Conservation (phyloP, 2,888 invertebrate species). For the Allophyes oxyacanthae region DNA sequence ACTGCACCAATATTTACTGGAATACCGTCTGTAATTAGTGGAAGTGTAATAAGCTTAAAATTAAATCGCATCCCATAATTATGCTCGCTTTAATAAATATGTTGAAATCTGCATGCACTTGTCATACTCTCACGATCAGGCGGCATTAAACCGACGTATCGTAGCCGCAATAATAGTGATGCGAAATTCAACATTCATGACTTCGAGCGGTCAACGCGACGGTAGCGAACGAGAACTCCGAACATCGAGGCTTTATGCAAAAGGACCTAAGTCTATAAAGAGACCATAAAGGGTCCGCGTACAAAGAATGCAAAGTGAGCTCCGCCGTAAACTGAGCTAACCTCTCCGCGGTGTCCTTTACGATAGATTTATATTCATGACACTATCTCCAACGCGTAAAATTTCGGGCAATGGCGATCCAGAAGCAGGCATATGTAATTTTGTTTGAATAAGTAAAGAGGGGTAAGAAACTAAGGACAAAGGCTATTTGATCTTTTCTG, state of each 20-base stretch:
- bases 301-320: slow-evolving; percentile 89
- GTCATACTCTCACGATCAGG: slow-evolving; percentile 10
- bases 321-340: slow-evolving; percentile 81
- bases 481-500: slow-evolving; percentile 87
- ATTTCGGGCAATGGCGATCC: slow-evolving; percentile 89
- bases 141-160: slow-evolving; percentile 19
- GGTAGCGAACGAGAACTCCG: slow-evolving; percentile 57
- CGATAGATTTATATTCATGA: slow-evolving; percentile 89
- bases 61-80: slow-evolving; percentile 1
- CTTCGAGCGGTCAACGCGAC: slow-evolving; percentile 51
- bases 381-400: slow-evolving; percentile 88
- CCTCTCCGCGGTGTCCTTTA: slow-evolving; percentile 85
- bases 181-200: slow-evolving; percentile 57
- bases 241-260: slow-evolving; percentile 82
- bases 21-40: too few relatives aligned
- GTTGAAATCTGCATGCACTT: slow-evolving; percentile 11
- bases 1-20: background rate
- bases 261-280: slow-evolving; percentile 86
- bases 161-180: slow-evolving; percentile 47
- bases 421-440: slow-evolving; percentile 89
- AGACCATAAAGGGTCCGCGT: slow-evolving; percentile 83
- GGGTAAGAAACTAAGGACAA: slow-evolving; percentile 80
- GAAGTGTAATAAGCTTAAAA: background rate
- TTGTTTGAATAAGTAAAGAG: slow-evolving; percentile 89
- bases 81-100: slow-evolving; percentile 11